Base-by-base conservation (phyloP, 2,888 invertebrate species). In the Molorchus minor region DNA sequence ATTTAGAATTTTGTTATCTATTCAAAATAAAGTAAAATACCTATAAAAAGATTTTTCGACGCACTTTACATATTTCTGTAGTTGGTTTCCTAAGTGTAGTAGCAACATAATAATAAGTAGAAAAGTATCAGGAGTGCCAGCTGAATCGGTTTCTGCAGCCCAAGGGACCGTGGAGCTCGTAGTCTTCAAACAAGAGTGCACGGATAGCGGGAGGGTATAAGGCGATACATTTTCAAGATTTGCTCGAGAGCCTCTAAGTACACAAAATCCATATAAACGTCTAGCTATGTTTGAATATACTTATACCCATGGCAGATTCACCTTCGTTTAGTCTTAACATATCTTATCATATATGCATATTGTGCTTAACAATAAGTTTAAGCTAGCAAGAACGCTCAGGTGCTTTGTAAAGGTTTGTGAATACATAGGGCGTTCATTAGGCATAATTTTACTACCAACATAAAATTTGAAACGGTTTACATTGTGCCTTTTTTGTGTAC, bases 161-260 rank as follows among this genome's bases (percentile, higher is more conserved):
- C 67, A 13, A 44, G 69, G 68, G 67, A 65, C 56, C 61, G 63
- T 64, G 65, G 64, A 62, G 67, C 57, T 60, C 58, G 58, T 54
- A 64, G 65, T 64, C 62, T 69, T 62, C 67, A 67, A 68, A 67
- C 66, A 64, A 66, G 63, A 67, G 62, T 55, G 49, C 54, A 62
- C 60, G 61, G 58, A 54, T 62, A 49, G 61, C 52, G 47, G 53
- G 56, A 58, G 64, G 68, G 68, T 71, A 71, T 74, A 74, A 72
- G 73, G 73, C 74, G 73, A 75, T 75, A 74, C 75, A 75, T 77
- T 75, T 74, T 74, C 75, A 69, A 75, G 75, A 75, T 77, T 78
- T 76, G 72, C 73, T 66, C 72, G 67, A 73, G 68, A 77, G 76
- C 77, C 72, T 74, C 75, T 77, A 75, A 77, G 75, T 75, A 78